Evolutionary conservation across 2,113 vertebrate genomes (phyloP), one percentile per base, ranked within the genome.

Genomic region (Ailuropoda melanoleuca): DNA sequence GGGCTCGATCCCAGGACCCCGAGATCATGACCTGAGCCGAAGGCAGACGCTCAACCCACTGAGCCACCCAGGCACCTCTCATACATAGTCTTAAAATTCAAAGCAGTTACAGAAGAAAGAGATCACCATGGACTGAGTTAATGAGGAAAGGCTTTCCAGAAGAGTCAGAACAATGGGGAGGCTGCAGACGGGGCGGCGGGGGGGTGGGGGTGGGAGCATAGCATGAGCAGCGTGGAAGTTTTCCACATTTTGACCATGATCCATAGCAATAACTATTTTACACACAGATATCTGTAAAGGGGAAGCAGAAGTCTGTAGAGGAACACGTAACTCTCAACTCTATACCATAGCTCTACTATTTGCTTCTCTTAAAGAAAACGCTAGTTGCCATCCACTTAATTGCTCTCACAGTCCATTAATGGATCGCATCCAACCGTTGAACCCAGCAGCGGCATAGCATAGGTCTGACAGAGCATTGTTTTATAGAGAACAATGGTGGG

Each of bases 301-400:
- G 58, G 29, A 96, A 66, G 43, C 46, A 18, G 72, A 80, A 85
- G 39, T 84, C 68, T 84, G 3, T 23, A 4, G 70, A 62, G 19
- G 94, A 43, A 55, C 74, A 56, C 15, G 37, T 37, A 43, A 60
- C 58, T 75, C 68, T 66, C 43, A 62, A 62, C 53, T 55, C 1
- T 23, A 10, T 62, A 48, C 2, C 10, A 9, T 74, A 24, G 43
- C 64, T 56, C 8, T 68, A 8, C 48, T 34, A 14, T 48, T 77
- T 88, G n/a, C 66, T 86, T 92, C 75, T 90, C 58, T 86, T 70
- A 37, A 39, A 80, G 68, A 82, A 64, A 80, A 77, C 78, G 15
- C 31, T 37, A 3, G 17, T 50, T 78, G 66, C 58, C 43, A 14
- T 29, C 4, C 56, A 12, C 48, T 64, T 53, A 15, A 34, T 17